Base-by-base conservation (phyloP, 2,888 invertebrate genomes). In the Chironomus tentans region DNA sequence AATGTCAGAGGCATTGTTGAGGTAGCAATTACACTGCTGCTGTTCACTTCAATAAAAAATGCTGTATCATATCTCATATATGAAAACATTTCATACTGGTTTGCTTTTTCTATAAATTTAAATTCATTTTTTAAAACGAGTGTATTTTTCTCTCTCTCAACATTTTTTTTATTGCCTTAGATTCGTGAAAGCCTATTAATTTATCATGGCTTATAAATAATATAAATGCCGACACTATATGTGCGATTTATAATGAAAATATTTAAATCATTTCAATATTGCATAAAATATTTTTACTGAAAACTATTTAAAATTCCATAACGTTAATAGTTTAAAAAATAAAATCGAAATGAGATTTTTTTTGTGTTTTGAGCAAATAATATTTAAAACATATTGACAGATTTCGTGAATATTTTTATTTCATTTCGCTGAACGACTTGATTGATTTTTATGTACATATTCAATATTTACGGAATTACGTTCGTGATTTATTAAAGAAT, bases 401-500 rank as follows among this genome's bases (percentile, higher is more conserved):
- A 56, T 56, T 18, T 56, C 56, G 56, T 56, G 56, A 38, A 38
- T 38, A 38, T 38, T 38, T 38, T 24, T 38, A 38, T 38, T 38
- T 38, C 38, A 38, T 38, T 38, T 38, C 38, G 38, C 38, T 38
- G 38, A 38, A 10, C 56, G 56, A 56, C 56, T 50, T 72, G 72
- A 72, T 72, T 72, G 72, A 72, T 72, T 72, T 61, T 50, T 56
- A 56, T 56, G 18, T 56, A 56, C 18, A 56, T 56, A 56, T 56
- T 65, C 65, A 65, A 65, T 65, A 74, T 65, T 74, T 68, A 65
- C 24, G 65, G 38, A 65, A 74, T 62, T 74, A 15, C 13, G 22
- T 74, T 74, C 74, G 74, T 74, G 74, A 74, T 74, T 74, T 61
- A 74, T 74, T 68, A 13, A 38, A 46, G 28, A 68, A 74, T 74